Evolutionary conservation across 2,888 invertebrate genomes (phyloP).

Genomic region (Tinea trinotella): DNA sequence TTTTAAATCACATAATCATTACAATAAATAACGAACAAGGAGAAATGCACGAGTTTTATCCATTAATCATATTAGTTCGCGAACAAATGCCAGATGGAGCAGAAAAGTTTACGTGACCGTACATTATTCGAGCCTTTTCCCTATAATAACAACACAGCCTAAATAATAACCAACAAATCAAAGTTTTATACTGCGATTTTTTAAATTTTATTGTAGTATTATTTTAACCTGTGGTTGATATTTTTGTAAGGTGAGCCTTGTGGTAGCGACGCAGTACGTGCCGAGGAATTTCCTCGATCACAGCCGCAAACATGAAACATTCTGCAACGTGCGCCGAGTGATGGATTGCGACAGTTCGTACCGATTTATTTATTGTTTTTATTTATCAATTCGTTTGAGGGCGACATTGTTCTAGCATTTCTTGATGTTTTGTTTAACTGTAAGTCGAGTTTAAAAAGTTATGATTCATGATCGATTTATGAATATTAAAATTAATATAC

Average conservation of each 20-base stretch:
- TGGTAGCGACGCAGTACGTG: conserved; percentile 23
- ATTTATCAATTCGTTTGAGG: conserved; percentile 3
- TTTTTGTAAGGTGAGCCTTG: conserved; percentile 23
- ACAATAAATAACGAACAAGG: conserved; percentile 31
- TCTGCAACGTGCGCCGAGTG: conserved; percentile 31
- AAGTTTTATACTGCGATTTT: background rate
- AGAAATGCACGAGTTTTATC: conserved; percentile 37
- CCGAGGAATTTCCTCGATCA: conserved; percentile 29
- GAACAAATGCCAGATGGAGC: conserved; percentile 43
- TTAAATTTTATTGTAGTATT: background rate
- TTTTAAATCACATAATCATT: conserved; percentile 15
- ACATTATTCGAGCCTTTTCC: conserved; percentile 33
- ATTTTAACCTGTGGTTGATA: conserved; percentile 23
- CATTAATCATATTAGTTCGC: conserved; percentile 52
- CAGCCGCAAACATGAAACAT: conserved; percentile 30
- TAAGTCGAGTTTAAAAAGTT: background rate
- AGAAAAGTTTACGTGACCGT: conserved; percentile 36
- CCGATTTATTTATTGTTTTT: conserved; percentile 28
- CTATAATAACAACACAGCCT: conserved; percentile 25
- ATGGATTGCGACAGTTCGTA: conserved; percentile 36
- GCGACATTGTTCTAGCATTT: background rate
- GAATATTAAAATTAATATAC: no score
- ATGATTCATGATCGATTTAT: background rate
- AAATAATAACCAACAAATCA: background rate
- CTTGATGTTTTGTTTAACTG: background rate